phyloP scores from a whole-genome alignment of 1,140 invertebrate genomes.

The Subanguina moxae region DNA sequence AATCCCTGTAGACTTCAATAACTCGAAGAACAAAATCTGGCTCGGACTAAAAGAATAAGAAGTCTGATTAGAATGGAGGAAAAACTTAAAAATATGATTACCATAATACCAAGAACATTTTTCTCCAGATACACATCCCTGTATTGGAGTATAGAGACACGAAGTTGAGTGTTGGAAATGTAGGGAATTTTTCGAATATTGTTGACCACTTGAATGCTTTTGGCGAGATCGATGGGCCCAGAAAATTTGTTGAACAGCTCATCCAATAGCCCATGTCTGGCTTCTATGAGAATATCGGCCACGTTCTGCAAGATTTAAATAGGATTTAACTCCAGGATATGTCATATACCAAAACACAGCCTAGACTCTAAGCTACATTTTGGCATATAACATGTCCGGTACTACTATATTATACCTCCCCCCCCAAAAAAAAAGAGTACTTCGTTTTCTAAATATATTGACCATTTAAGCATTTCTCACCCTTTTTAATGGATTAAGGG shows the following conservation, averaged over 20 bases:
- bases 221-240: slow-evolving; percentile 53
- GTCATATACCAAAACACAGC: no score
- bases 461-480: no score
- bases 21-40: slow-evolving; percentile 50
- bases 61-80: not conserved
- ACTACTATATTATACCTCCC: no score
- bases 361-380: no score
- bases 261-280: slow-evolving; percentile 49
- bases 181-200: slow-evolving; percentile 58
- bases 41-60: slow-evolving; percentile 41
- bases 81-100: slow-evolving; percentile 26
- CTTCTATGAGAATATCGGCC: slow-evolving; percentile 50
- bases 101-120: slow-evolving; percentile 48
- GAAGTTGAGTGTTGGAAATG: slow-evolving; percentile 53
- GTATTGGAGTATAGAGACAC: slow-evolving; percentile 57
- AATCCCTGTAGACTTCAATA: slow-evolving; percentile 56
- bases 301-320: slow-evolving; percentile 3
- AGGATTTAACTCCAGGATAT: no score
- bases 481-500: no score
- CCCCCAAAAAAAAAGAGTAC: no score
- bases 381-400: no score
- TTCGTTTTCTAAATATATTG: no score
- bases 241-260: slow-evolving; percentile 58
- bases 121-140: slow-evolving; percentile 57
- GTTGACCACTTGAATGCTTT: slow-evolving; percentile 55